phyloP scores from a whole-genome alignment of 2,113 vertebrate genomes.

The Oreocharis arfaki region DNA sequence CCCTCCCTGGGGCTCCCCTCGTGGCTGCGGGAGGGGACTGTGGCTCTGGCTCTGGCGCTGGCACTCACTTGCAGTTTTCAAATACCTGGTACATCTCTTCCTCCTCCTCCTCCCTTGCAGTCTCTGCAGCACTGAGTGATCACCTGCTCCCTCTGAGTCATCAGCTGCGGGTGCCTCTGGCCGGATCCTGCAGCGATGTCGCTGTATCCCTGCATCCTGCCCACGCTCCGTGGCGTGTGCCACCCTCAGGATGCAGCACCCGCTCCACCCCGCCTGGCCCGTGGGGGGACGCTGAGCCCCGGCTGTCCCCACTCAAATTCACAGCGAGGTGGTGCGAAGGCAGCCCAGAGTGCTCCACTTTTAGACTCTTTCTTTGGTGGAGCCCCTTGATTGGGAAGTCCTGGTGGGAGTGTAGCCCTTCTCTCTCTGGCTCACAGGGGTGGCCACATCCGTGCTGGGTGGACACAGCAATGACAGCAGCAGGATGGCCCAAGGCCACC shows the following conservation, averaged over 20 bases:
- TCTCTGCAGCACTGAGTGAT: not conserved
- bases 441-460: not conserved
- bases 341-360: not conserved
- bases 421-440: not conserved
- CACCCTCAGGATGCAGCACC: not conserved
- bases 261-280: fast-evolving
- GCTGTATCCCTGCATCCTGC: not conserved
- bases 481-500: not conserved
- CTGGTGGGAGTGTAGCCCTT: not conserved
- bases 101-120: not conserved
- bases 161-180: not conserved
- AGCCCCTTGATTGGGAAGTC: not conserved
- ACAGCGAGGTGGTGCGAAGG: not conserved
- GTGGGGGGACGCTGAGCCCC: not conserved
- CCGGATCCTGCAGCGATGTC: not conserved
- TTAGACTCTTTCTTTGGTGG: not conserved
- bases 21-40: not conserved
- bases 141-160: conserved; percentile 45
- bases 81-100: not conserved
- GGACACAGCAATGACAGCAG: not conserved
- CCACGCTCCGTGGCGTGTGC: fast-evolving
- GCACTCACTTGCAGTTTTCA: not conserved
- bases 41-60: not conserved
- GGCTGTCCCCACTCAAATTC: not conserved
- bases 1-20: not conserved